A percentile compares a stretch with the other conserved stretches of the same genome.
These are phyloP conservation scores for Phyllotis vaccarum DNA, from an alignment of 2,797 vertebrate species.

Conservation along the genomic window DNA sequence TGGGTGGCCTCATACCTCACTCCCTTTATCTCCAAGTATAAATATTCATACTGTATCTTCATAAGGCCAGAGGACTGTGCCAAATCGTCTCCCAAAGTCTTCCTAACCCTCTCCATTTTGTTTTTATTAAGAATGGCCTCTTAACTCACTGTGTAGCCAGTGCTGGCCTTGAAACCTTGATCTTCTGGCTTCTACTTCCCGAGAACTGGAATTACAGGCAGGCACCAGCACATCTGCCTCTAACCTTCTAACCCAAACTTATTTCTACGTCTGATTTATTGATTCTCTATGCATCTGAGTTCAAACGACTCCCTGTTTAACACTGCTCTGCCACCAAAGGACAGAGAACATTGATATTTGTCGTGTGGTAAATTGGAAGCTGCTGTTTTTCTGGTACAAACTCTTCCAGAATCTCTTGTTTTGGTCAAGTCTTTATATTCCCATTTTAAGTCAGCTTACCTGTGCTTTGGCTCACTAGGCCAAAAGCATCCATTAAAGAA, in stretches of 20 bases:
- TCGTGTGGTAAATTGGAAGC: neutral
- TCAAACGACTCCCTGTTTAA: constrained; percentile 37
- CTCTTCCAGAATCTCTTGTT: neutral
- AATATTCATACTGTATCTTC: constrained; percentile 54
- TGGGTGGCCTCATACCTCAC: constrained; percentile 50
- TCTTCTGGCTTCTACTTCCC: neutral
- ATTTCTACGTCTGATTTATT: constrained; percentile 16
- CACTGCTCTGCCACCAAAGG: neutral
- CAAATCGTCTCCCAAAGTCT: constrained; percentile 31
- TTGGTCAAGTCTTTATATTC: neutral
- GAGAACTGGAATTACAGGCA: neutral
- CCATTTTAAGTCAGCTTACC: neutral
- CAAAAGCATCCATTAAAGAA: neutral
- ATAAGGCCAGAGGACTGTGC: neutral
- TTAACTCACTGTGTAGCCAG: neutral
- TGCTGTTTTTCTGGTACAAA: constrained; percentile 33
- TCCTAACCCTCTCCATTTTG: neutral
- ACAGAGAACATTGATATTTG: neutral
- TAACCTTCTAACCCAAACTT: constrained; percentile 32
- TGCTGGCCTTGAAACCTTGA: neutral
- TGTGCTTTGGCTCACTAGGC: neutral
- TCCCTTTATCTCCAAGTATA: constrained; percentile 36
- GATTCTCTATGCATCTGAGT: neutral
- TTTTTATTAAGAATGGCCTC: neutral
- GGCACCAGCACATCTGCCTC: too few relatives aligned